These are phyloP conservation scores for Laupala kohalensis DNA, from an alignment of 1,140 invertebrate species.

Conservation along the genomic window DNA sequence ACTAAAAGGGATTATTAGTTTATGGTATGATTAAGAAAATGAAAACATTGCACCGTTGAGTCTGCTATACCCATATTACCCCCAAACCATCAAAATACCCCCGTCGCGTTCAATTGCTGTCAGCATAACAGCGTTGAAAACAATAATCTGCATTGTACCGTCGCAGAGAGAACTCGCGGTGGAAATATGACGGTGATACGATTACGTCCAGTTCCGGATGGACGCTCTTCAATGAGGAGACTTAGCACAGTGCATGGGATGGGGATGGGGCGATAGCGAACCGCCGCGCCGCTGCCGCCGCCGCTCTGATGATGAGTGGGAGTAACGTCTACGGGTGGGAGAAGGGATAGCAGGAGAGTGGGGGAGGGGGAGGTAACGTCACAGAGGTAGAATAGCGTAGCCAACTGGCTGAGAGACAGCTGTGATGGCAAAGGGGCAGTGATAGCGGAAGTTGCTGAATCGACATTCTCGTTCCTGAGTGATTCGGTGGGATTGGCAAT, in stretches of 20 bases:
- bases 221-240: background rate
- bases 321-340: background rate
- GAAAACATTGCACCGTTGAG: no score
- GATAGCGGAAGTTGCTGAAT: no score
- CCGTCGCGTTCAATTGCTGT: background rate
- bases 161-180: no score
- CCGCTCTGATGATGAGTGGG: background rate
- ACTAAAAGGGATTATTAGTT: no score
- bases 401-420: no score
- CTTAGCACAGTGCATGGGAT: background rate
- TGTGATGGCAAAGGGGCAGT: background rate
- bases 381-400: no score
- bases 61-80: no score
- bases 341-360: background rate
- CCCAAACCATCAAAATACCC: no score
- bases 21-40: no score
- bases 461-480: no score
- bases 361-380: background rate
- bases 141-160: background rate
- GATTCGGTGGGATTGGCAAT: no score
- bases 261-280: background rate
- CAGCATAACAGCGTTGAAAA: background rate
- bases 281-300: no score
- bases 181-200: background rate
- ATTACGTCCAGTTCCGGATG: background rate